These are phyloP conservation scores for Regulus satrapa DNA, from an alignment of 2,113 vertebrate species.

Conservation along the genomic window DNA sequence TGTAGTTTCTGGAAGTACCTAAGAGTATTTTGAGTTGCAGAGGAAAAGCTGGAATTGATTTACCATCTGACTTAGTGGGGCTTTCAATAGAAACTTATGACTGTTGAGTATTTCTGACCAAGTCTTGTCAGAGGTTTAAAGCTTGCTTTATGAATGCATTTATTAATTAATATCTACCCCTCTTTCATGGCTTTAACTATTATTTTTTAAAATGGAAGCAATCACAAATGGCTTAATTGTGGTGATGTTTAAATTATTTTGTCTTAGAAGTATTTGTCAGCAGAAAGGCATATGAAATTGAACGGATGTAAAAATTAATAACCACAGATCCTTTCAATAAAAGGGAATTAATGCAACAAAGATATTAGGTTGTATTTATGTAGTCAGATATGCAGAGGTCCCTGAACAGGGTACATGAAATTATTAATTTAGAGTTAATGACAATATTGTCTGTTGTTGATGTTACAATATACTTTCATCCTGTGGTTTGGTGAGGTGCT, in stretches of 20 bases:
- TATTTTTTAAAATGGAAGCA: not conserved
- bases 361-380: not conserved
- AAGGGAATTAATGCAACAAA: not conserved
- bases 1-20: not conserved
- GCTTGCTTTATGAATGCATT: not conserved
- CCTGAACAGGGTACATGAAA: not conserved
- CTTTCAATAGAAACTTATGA: not conserved
- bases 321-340: not conserved
- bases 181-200: not conserved
- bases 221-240: not conserved
- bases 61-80: not conserved
- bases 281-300: not conserved
- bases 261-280: not conserved
- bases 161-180: slow-evolving; percentile 11
- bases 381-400: not conserved
- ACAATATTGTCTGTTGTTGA: not conserved
- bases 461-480: not conserved
- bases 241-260: not conserved
- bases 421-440: not conserved
- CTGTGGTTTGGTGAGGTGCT: not conserved
- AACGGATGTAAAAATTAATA: not conserved
- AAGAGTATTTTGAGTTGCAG: not conserved
- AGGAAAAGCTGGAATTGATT: slow-evolving; percentile 24
- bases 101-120: not conserved
- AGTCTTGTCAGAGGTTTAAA: slow-evolving; percentile 13